phyloP scores from a whole-genome alignment of 2,888 invertebrate species.

The Hypomecis atomaria region DNA sequence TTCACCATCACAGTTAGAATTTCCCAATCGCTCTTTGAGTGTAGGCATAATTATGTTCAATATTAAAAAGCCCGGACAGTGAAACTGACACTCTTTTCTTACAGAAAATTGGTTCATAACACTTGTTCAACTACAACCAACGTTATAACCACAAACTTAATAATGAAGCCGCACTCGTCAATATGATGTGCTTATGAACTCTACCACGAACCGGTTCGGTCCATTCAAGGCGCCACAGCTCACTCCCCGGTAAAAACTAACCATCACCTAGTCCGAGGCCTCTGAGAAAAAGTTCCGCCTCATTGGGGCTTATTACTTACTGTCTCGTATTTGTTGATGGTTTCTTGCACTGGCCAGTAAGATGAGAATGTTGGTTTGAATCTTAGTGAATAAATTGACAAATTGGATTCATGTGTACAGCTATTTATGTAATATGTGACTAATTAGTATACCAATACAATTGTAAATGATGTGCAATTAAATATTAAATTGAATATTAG shows the following conservation, averaged over 20 bases:
- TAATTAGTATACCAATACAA: no score
- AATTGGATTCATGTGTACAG: no score
- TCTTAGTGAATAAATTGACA: background rate
- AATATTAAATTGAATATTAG: no score
- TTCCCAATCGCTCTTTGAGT: no score
- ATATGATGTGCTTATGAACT: conserved; percentile 30
- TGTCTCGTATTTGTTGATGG: conserved; percentile 20
- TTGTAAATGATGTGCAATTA: no score
- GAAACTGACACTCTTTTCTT: no score
- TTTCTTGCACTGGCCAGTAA: conserved; percentile 8
- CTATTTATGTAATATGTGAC: no score
- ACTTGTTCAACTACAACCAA: background rate
- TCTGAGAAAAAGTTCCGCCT: conserved; percentile 40
- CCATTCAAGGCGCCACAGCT: conserved; percentile 38
- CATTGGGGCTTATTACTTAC: conserved; percentile 41
- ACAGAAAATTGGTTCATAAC: no score
- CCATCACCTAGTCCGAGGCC: conserved; percentile 27
- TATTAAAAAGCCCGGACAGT: no score
- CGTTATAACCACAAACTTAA: conserved; percentile 18
- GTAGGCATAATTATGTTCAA: no score
- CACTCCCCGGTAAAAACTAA: conserved; percentile 22
- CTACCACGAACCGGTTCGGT: conserved; percentile 38
- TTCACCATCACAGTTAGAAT: no score
- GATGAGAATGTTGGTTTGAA: conserved; percentile 7
- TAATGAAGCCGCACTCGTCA: conserved; percentile 29